Conservation (phyloP, 2,888 invertebrate genomes). For the Xanthorhoe spadicearia region DNA sequence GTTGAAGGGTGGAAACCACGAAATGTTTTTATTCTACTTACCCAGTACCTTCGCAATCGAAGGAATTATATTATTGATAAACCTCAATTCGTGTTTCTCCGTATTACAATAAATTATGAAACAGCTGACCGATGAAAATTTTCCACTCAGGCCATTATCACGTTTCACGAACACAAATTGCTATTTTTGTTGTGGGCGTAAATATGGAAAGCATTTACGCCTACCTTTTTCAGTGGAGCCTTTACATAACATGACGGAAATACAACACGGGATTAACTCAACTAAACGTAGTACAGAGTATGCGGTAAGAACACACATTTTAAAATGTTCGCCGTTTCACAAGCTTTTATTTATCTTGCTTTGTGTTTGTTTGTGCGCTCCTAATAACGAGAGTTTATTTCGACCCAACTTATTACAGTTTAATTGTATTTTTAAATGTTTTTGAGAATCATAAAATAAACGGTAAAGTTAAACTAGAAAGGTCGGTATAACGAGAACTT, state of each 20-base stretch:
- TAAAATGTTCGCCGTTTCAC: background rate
- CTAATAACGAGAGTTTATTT: background rate
- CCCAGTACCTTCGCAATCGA: background rate
- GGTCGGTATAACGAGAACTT: too few relatives aligned
- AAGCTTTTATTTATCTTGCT: slow-evolving; percentile 6
- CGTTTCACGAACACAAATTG: background rate
- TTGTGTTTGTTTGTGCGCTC: slow-evolving; percentile 7
- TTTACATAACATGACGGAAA: slow-evolving; percentile 6
- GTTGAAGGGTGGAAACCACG: background rate
- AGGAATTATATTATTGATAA: background rate
- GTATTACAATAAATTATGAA: background rate
- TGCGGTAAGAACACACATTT: background rate
- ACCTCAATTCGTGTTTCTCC: background rate
- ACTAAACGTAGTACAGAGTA: slow-evolving; percentile 1
- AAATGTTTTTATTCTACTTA: background rate
- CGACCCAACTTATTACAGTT: background rate
- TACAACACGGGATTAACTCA: slow-evolving; percentile 10
- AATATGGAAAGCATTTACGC: slow-evolving; percentile 3
- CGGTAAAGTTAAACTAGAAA: too few relatives aligned
- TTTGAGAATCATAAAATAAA: too few relatives aligned
- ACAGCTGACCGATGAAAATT: background rate
- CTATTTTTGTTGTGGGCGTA: background rate
- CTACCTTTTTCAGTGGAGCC: slow-evolving; percentile 3
- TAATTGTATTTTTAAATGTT: background rate
- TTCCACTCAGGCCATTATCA: background rate